Evolutionary conservation across 2,888 invertebrate species (phyloP), one percentile per base, ranked within the genome.

Genomic region (Baccha elongata): DNA sequence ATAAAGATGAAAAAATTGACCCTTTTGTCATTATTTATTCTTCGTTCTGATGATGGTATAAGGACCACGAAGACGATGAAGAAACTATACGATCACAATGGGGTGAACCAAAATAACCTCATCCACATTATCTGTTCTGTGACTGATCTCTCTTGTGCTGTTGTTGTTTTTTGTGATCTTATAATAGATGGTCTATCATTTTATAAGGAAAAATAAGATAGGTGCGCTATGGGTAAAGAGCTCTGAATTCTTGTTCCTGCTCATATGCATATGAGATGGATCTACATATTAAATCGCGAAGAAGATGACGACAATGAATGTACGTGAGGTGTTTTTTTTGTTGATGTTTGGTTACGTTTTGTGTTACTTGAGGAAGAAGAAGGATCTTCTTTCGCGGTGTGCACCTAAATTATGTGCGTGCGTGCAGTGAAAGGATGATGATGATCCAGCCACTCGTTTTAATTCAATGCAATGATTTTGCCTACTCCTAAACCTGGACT

Each of bases 61-160:
- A 7, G 44, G 23, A 1, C 71, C 26, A 60, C 7, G 32, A 40
- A 8, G n/a, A 17, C 15, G n/a, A 35, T n/a, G n/a, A 48, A 19
- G 50, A 55, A 69, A 5, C 71, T 23, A 32, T 32, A 48, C 52
- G 71, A 84, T n/a, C 29, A 23, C 72, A 84, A 84, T 78, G 67
- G 85, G 85, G 85, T 84, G 81, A 79, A 78, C 68, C 75, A 68
- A 80, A 71, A 76, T 71, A 81, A 84, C 84, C 80, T 85, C 84
- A 81, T 81, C 76, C 72, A 53, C 26, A 84, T 81, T 84, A 75
- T 84, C 71, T 62, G 32, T 73, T 42, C 46, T 74, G n/a, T 64
- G 74, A 69, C 62, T 62, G 76, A 60, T 71, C 58, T 50, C 67
- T 73, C 46, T 65, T 19, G 60, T 71, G 69, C n/a, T 76, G 76